Evolutionary conservation across 30 jellyfish, hydroid and myxozoan genomes (phyloP).

Genomic region (Aurelia aurita): DNA sequence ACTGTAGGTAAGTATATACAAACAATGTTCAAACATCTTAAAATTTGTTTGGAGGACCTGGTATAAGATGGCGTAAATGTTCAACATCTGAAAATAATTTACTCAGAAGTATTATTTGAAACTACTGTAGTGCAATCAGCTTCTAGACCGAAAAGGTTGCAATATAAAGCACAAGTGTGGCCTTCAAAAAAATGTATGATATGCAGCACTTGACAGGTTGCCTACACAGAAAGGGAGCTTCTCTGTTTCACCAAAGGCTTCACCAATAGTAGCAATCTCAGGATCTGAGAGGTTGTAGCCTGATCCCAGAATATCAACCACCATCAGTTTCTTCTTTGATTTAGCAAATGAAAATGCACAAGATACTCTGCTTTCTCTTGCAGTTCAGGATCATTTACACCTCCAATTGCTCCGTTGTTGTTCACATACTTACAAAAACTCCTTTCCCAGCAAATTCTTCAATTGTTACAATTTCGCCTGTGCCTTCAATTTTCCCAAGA

Average conservation of each 20-base stretch:
- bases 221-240: slow-evolving; percentile 36
- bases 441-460: slow-evolving; percentile 42
- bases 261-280: slow-evolving; percentile 45
- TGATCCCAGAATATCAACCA: slow-evolving; percentile 45
- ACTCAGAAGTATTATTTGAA: too few relatives aligned
- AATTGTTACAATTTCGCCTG: slow-evolving; percentile 20
- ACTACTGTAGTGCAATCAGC: not conserved
- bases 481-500: slow-evolving; percentile 8
- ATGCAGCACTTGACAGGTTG: slow-evolving; percentile 17
- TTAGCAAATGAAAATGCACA: slow-evolving; percentile 25
- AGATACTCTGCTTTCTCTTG: slow-evolving; percentile 28
- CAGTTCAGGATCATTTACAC: slow-evolving; percentile 1
- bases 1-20: too few relatives aligned
- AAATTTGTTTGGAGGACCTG: too few relatives aligned
- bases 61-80: too few relatives aligned
- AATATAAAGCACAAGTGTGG: slow-evolving; percentile 15
- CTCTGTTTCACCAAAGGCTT: slow-evolving; percentile 12
- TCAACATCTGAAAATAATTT: too few relatives aligned
- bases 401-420: slow-evolving; percentile 18
- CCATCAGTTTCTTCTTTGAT: slow-evolving; percentile 6
- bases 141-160: slow-evolving; percentile 4
- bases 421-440: slow-evolving; percentile 15
- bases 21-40: too few relatives aligned
- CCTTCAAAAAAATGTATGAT: not conserved
- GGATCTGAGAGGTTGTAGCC: slow-evolving; percentile 36